phyloP scores from a whole-genome alignment of 2,888 invertebrate species.

The Erebia aethiops region DNA sequence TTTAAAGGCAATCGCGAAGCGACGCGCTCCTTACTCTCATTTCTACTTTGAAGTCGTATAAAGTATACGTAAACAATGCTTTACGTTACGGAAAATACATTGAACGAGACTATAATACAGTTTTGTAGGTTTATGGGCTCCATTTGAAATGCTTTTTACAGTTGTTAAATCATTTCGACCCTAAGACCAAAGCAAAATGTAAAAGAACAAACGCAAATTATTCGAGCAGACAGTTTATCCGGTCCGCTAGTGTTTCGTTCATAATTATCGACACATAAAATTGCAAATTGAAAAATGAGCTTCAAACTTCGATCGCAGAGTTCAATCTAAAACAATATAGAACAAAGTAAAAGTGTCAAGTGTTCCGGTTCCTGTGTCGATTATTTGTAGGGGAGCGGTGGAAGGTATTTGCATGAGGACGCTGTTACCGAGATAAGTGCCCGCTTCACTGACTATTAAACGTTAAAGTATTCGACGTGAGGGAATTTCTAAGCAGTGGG shows the following conservation, averaged over 20 bases:
- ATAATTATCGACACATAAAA: background rate
- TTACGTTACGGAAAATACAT: background rate
- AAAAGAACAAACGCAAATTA: too few species aligned
- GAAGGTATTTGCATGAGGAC: constrained; percentile 30
- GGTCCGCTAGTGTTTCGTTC: too few species aligned
- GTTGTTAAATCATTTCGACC: background rate
- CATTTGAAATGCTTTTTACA: background rate
- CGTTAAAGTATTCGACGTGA: constrained; percentile 21
- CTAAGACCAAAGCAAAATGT: too few species aligned
- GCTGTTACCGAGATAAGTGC: constrained; percentile 23
- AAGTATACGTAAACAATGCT: background rate
- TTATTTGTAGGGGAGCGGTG: constrained; percentile 31
- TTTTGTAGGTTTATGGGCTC: background rate
- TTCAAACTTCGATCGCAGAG: background rate
- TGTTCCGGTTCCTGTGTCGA: constrained; percentile 35
- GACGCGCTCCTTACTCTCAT: background rate
- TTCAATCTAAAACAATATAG: background rate
- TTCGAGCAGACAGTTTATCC: too few species aligned
- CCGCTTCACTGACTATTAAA: constrained; percentile 6
- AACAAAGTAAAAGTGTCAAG: constrained; percentile 25
- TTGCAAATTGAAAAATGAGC: constrained; percentile 17
- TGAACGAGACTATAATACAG: background rate
- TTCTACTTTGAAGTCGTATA: constrained; percentile 1
- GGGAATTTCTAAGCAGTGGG: constrained; percentile 14
- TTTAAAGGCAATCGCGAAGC: constrained; percentile 6